Base-by-base conservation (phyloP, 2,888 invertebrate species). In the Lordiphosa andalusiaca region DNA sequence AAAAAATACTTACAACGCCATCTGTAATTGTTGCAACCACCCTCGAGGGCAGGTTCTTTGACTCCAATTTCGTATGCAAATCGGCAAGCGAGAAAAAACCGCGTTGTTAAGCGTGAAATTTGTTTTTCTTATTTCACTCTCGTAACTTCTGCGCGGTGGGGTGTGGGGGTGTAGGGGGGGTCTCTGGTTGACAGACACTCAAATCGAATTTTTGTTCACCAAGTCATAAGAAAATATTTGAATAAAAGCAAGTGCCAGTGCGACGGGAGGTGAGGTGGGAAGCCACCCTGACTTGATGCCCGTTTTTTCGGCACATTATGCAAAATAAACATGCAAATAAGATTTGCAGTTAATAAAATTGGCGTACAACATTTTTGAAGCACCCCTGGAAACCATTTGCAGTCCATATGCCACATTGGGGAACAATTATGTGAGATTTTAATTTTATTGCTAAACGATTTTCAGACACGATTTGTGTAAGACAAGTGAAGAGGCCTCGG, bases 271-370 rank as follows among this genome's bases (percentile, higher is more conserved):
- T 10, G 9, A 37, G 13, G 53, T 63, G 69, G 54, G 53, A 59
- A 35, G 44, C 38, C 42, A 13, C 21, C 37, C 48, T 50, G 41
- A 67, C 57, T 70, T 67, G 67, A 61, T 59, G 81, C 71, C 47
- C 59, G 56, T 77, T 84, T 67, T 74, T 44, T 70, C 67, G 68
- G 54, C 64, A 82, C 70, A 84, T 86, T 84, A 84, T 80, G 84
- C 71, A 84, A 84, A 88, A 86, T 88, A 85, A 88, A 84, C 81
- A 87, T 87, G 88, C 87, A 88, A 88, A 88, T 88, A 85, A 86
- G 87, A 84, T 88, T 88, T 87, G 84, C 87, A 87, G 86, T 87
- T 88, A 84, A 87, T 87, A 84, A 88, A 87, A 87, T 87, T 85
- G 67, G 66, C 69, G 46, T 77, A 71, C 60, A 77, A 71, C 73